Evolutionary conservation across 53 echinoderm and acorn worm genomes (phyloP), one percentile per base, ranked within the genome.

Genomic region (Apostichopus leukothele): DNA sequence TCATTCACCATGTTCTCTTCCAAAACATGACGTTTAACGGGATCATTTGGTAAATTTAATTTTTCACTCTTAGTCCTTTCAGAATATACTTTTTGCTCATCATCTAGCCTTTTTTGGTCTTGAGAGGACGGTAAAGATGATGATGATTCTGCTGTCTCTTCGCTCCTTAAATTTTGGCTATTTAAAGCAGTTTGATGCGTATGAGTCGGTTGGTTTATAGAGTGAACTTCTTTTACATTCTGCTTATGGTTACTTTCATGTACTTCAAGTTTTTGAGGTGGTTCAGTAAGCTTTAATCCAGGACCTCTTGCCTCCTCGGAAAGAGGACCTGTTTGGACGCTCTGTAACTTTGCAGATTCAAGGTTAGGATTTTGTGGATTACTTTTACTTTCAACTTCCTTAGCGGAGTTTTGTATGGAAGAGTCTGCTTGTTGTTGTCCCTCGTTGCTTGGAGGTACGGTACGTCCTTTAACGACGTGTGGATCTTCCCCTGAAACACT

Each of bases 251-350:
- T 59, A 81, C 20, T 81, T n/a, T 81, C 81, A 81, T 81, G 10
- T 9, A 81, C 19, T 81, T 81, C 81, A 5, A 81, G 81, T 52
- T 81, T 81, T 81, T 54, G 81, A 21, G 81, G 81, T 50, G 81
- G 81, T 9, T 51, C 51, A 51, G 23, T 13, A 50, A 76, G 76
- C 16, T 39, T 23, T 12, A 76, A 26, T 7, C 76, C 76, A 71
- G 71, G 71, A 71, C 18, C 18, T n/a, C 20, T 71, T 21, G 71
- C n/a, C 18, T 19, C 71, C 18, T 71, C 71, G 3, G 71, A 71
- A 4, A 71, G 71, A 19, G 71, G 6, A 18, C 21, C 71, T n/a
- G 20, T 71, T 71, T 71, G 6, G 71, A 71, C 71, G 14, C 6
- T 18, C 6, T 18, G 71, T n/a, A 71, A 71, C 16, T 19, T 71